Evolutionary conservation across 2,113 vertebrate species (phyloP).

Genomic region (Turdus rufiventris): DNA sequence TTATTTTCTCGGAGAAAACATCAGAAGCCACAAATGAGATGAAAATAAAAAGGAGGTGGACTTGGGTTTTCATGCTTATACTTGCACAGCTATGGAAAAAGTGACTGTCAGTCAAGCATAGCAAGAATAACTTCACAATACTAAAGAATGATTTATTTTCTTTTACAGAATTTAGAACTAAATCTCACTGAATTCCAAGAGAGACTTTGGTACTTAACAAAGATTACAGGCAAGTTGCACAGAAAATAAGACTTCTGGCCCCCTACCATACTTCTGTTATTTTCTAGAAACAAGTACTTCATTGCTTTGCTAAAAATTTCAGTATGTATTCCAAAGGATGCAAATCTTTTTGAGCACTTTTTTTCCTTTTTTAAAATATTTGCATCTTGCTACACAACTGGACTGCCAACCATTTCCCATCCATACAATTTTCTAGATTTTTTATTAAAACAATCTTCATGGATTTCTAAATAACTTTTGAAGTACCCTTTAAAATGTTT

Average conservation of each 20-base stretch:
- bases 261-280: not conserved
- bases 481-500: not conserved
- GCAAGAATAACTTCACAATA: not conserved
- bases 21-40: not conserved
- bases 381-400: not conserved
- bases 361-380: not conserved
- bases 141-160: not conserved
- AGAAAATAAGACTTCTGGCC: not conserved
- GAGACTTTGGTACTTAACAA: not conserved
- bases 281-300: not conserved
- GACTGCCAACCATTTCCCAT: not conserved
- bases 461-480: not conserved
- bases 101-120: not conserved
- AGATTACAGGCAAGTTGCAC: not conserved
- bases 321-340: not conserved
- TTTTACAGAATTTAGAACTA: not conserved
- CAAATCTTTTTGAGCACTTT: not conserved
- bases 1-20: not conserved
- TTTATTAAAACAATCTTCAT: not conserved
- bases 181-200: not conserved
- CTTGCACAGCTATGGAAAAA: not conserved
- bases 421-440: not conserved
- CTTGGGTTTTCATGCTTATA: not conserved
- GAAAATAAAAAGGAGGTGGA: not conserved
- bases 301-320: not conserved